These are phyloP conservation scores for Sebastes jordani DNA, from an alignment of 2,797 vertebrate genomes.

Conservation along the genomic window DNA sequence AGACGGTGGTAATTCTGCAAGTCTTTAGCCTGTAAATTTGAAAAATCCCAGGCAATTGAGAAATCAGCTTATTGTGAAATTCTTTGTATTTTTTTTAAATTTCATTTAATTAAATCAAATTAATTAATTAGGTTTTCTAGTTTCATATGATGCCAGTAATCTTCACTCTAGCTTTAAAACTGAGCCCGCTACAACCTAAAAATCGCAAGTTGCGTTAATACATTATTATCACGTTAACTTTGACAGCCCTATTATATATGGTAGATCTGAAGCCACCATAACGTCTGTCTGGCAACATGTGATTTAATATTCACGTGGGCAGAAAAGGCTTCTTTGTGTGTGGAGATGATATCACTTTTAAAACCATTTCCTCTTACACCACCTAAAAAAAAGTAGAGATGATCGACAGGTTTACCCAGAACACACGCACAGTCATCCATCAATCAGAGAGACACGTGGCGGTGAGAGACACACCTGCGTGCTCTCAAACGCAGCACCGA, in stretches of 20 bases:
- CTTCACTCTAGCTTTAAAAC: too few species aligned
- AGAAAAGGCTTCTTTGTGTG: slow-evolving; percentile 1
- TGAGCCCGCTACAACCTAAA: too few species aligned
- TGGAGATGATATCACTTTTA: slow-evolving; percentile 27
- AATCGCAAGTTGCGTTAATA: too few species aligned
- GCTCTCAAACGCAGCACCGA: background rate
- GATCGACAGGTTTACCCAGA: background rate
- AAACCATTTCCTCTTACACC: slow-evolving; percentile 56
- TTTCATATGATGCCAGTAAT: too few species aligned
- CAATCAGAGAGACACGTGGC: background rate
- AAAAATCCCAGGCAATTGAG: background rate
- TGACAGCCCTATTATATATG: too few species aligned
- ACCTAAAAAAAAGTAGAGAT: background rate
- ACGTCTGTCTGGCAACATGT: background rate
- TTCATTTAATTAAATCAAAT: background rate
- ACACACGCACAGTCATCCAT: background rate
- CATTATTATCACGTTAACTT: too few species aligned
- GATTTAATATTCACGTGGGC: background rate
- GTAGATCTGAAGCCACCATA: too few species aligned
- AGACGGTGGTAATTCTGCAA: background rate
- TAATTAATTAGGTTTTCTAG: too few species aligned
- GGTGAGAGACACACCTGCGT: background rate
- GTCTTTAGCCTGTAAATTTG: background rate
- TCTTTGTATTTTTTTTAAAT: background rate
- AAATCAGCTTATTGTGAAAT: background rate